These are phyloP conservation scores for Theodoxus fluviatilis DNA, from an alignment of 2,888 invertebrate species.

Conservation along the genomic window DNA sequence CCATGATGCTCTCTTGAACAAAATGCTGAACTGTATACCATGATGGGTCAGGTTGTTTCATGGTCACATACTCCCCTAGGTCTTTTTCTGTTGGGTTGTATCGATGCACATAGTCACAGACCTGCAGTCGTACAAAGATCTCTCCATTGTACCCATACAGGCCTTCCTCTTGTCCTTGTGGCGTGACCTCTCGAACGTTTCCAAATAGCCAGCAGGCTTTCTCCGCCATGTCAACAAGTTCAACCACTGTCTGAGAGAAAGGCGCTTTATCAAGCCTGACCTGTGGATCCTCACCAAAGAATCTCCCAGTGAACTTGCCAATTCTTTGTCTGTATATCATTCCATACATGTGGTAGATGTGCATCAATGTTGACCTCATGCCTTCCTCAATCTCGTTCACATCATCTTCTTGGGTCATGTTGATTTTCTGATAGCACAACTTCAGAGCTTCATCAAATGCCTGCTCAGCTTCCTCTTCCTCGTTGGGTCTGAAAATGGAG, in stretches of 20 bases:
- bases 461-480: slow-evolving; percentile 34
- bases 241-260: slow-evolving; percentile 26
- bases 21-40: slow-evolving; percentile 30
- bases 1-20: slow-evolving; percentile 32
- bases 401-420: background rate
- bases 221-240: slow-evolving; percentile 29
- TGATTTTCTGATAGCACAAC: slow-evolving; percentile 28
- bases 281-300: slow-evolving; percentile 28
- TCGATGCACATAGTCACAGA: slow-evolving; percentile 36
- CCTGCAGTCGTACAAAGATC: slow-evolving; percentile 36
- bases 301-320: slow-evolving; percentile 32
- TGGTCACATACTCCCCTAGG: too few relatives aligned
- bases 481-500: slow-evolving; percentile 36
- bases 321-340: slow-evolving; percentile 34
- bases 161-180: slow-evolving; percentile 30
- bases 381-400: too few relatives aligned
- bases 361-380: slow-evolving; percentile 36
- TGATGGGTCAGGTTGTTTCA: too few relatives aligned
- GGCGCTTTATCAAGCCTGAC: slow-evolving; percentile 1
- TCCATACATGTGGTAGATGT: slow-evolving; percentile 43
- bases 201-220: slow-evolving; percentile 33
- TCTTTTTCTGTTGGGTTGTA: slow-evolving; percentile 26
- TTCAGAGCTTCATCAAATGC: slow-evolving; percentile 33
- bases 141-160: slow-evolving; percentile 37
- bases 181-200: slow-evolving; percentile 36